A percentile compares a stretch with the other conserved stretches of the same genome.
These are phyloP conservation scores for Tetragnatha montana DNA, from an alignment of 2,888 invertebrate genomes.

Conservation along the genomic window DNA sequence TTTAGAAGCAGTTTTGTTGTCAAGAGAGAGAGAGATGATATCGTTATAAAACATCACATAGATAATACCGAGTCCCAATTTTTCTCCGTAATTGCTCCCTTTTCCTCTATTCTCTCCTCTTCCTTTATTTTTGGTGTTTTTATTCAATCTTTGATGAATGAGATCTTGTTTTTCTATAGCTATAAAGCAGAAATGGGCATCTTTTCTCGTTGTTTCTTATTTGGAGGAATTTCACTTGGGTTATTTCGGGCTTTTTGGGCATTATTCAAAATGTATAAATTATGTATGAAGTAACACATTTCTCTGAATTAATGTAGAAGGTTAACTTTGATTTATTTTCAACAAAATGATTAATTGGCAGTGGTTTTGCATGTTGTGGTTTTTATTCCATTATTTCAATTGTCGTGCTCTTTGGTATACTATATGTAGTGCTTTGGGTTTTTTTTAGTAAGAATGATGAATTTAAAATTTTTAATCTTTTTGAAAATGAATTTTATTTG, in stretches of 20 bases:
- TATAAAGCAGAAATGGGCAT: background rate
- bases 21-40: background rate
- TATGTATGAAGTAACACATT: background rate
- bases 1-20: background rate
- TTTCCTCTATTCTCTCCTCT: background rate
- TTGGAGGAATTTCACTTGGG: background rate
- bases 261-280: background rate
- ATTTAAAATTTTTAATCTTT: too few species aligned
- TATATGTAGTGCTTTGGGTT: too few species aligned
- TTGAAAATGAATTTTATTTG: too few species aligned
- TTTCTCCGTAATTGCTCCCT: background rate
- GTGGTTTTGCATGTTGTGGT: too few species aligned
- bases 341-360: too few species aligned
- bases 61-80: background rate
- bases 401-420: too few species aligned
- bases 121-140: background rate
- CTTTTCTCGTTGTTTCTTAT: background rate
- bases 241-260: background rate
- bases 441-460: too few species aligned
- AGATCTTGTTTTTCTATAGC: background rate
- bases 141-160: background rate
- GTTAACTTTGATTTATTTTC: too few species aligned
- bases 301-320: background rate
- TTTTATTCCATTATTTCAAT: too few species aligned
- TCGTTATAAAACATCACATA: background rate